These are phyloP conservation scores for Nixonia krombeini DNA, from an alignment of 1,140 invertebrate genomes.

Conservation along the genomic window DNA sequence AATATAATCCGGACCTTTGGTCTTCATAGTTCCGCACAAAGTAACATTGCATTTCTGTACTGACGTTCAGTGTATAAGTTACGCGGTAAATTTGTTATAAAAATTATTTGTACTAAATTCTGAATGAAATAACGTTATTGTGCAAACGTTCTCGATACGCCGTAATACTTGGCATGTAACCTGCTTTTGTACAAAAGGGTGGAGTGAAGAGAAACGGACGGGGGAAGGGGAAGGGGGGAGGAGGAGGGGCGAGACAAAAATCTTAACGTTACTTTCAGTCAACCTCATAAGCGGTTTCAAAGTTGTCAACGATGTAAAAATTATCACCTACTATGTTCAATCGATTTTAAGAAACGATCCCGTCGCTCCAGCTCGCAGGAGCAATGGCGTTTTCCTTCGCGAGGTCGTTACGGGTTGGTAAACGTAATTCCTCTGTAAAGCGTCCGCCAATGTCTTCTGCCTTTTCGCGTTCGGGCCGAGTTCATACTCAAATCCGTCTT, in stretches of 20 bases:
- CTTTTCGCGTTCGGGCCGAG: constrained; percentile 56
- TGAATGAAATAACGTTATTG: no score
- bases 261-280: not conserved
- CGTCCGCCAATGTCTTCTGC: constrained; percentile 61
- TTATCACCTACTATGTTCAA: constrained; percentile 28
- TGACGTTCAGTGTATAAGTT: no score
- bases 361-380: constrained; percentile 53
- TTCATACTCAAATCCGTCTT: constrained; percentile 58
- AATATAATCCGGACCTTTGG: no score
- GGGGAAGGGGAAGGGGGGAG: no score
- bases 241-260: no score
- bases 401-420: constrained; percentile 65
- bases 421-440: constrained; percentile 68
- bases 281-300: not conserved
- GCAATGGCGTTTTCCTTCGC: constrained; percentile 63
- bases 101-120: not conserved
- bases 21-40: no score
- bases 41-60: no score
- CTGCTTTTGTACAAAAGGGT: not conserved
- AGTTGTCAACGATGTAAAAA: constrained; percentile 6
- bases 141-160: not conserved
- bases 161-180: not conserved
- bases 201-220: no score
- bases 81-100: no score
- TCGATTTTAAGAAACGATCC: constrained; percentile 64